Evolutionary conservation across 1,140 invertebrate species (phyloP).

Genomic region (Aphis gossypii): DNA sequence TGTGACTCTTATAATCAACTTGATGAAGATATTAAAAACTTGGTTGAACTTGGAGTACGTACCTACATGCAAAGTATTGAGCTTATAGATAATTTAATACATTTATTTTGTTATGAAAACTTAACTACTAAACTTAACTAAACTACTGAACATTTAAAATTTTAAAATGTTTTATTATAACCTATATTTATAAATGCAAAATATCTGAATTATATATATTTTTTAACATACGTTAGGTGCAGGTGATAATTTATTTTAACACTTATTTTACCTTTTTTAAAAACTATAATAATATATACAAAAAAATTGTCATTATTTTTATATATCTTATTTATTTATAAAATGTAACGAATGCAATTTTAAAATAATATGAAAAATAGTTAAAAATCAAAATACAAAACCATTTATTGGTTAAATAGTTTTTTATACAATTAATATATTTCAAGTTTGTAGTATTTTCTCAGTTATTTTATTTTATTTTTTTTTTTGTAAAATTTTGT

Average conservation of each 20-base stretch:
- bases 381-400: neutral
- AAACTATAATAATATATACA: neutral
- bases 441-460: too few relatives aligned
- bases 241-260: too few relatives aligned
- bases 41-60: neutral
- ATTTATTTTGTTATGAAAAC: neutral
- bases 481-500: neutral
- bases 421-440: too few relatives aligned
- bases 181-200: too few relatives aligned
- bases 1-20: constrained; percentile 3
- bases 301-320: neutral
- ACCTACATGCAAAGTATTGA: neutral
- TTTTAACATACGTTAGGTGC: too few relatives aligned
- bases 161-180: too few relatives aligned
- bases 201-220: too few relatives aligned
- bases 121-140: neutral
- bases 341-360: neutral
- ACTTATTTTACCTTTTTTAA: neutral
- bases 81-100: neutral
- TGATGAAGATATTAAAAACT: neutral
- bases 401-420: neutral
- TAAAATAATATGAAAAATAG: neutral
- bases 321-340: neutral
- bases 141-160: too few relatives aligned
- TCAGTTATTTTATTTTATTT: too few relatives aligned